Conservation (phyloP, 2,888 invertebrate species). For the Luperina nickerlii region DNA sequence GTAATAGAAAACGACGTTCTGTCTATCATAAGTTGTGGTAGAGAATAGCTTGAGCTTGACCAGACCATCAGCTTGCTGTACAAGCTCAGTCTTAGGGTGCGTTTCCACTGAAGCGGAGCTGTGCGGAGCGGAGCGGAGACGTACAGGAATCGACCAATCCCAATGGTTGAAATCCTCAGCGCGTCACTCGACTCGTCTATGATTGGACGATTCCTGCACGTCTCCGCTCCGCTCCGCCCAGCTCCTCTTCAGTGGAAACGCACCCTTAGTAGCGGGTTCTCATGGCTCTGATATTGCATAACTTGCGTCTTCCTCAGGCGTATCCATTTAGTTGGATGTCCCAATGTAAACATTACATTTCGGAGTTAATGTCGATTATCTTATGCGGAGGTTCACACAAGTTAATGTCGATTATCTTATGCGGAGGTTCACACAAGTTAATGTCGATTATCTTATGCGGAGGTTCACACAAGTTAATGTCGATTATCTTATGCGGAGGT, state of each 20-base stretch:
- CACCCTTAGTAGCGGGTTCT: not conserved
- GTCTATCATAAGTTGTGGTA: not conserved
- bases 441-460: not conserved
- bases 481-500: not conserved
- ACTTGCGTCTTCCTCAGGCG: not conserved
- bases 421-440: not conserved
- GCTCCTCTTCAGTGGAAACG: too few relatives aligned
- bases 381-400: not conserved
- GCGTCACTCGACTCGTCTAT: too few relatives aligned
- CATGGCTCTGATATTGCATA: not conserved
- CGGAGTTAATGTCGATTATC: too few relatives aligned
- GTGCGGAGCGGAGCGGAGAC: too few relatives aligned
- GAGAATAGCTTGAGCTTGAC: not conserved
- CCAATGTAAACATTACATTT: not conserved
- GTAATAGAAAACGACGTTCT: not conserved
- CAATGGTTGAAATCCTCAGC: too few relatives aligned
- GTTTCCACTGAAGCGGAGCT: too few relatives aligned
- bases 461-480: not conserved
- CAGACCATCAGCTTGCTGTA: too few relatives aligned
- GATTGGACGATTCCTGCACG: too few relatives aligned
- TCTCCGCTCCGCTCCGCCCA: too few relatives aligned
- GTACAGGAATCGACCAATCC: too few relatives aligned
- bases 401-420: not conserved
- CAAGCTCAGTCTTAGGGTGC: too few relatives aligned
- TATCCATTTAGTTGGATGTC: not conserved